Conservation (phyloP, 2,113 vertebrate genomes). For the Gymnarchus niloticus region DNA sequence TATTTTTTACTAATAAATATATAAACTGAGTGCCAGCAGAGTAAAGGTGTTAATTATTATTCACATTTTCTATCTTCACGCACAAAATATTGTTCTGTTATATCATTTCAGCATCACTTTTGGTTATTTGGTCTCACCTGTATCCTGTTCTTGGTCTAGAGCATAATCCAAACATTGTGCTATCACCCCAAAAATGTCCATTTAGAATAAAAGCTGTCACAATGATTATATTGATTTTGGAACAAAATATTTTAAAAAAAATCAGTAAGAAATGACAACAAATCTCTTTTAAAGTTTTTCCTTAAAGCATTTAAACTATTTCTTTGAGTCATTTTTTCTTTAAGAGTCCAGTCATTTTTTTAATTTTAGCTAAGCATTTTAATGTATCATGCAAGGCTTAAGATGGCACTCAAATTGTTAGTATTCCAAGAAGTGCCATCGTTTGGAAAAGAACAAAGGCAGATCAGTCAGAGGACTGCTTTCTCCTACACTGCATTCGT, state of each 20-base stretch:
- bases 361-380: not conserved
- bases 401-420: not conserved
- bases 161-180: not conserved
- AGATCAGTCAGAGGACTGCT: not conserved
- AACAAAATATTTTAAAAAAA: constrained; percentile 5
- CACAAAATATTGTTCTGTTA: not conserved
- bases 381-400: not conserved
- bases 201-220: not conserved
- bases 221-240: not conserved
- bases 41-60: not conserved
- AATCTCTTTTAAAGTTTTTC: not conserved
- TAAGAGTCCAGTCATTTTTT: not conserved
- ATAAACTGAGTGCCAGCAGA: no score
- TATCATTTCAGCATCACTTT: not conserved
- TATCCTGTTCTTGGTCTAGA: not conserved
- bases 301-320: not conserved
- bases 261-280: not conserved
- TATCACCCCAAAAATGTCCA: not conserved
- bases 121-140: not conserved
- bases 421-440: not conserved
- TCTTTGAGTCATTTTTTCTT: not conserved
- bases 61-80: not conserved
- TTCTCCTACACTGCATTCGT: not conserved
- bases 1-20: not conserved
- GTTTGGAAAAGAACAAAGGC: not conserved